phyloP scores from a whole-genome alignment of 2,888 invertebrate species.

The Andrena flavipes region DNA sequence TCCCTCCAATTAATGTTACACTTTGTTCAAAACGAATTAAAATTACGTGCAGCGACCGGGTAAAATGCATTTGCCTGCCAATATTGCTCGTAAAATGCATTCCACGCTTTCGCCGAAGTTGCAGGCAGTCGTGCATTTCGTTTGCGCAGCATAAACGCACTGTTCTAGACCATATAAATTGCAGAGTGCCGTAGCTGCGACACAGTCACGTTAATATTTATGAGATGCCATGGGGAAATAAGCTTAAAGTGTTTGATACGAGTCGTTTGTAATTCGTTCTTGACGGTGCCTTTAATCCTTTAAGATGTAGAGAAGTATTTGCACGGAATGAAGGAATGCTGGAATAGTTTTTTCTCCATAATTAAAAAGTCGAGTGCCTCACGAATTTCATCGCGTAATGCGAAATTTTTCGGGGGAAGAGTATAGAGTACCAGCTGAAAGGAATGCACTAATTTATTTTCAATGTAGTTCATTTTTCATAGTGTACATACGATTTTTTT shows the following conservation, averaged over 20 bases:
- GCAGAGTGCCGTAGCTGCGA: conserved; percentile 23
- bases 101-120: background rate
- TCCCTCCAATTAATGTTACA: no score
- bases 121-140: background rate
- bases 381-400: conserved; percentile 5
- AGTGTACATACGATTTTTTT: no score
- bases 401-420: background rate
- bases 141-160: background rate
- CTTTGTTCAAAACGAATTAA: background rate
- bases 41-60: background rate
- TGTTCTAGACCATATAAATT: conserved; percentile 39
- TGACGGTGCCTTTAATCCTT: conserved; percentile 40
- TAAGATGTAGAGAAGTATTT: conserved; percentile 38
- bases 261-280: conserved; percentile 39
- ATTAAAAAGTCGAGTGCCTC: conserved; percentile 32
- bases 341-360: background rate
- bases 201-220: conserved; percentile 45
- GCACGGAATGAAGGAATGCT: conserved; percentile 23
- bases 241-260: conserved; percentile 40
- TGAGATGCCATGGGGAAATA: conserved; percentile 38
- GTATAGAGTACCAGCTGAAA: background rate
- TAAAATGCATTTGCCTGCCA: background rate
- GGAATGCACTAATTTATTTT: background rate
- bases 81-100: background rate
- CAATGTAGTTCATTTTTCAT: no score